Base-by-base conservation (phyloP, 2,888 invertebrate genomes). In the Ischnus inquisitorius region DNA sequence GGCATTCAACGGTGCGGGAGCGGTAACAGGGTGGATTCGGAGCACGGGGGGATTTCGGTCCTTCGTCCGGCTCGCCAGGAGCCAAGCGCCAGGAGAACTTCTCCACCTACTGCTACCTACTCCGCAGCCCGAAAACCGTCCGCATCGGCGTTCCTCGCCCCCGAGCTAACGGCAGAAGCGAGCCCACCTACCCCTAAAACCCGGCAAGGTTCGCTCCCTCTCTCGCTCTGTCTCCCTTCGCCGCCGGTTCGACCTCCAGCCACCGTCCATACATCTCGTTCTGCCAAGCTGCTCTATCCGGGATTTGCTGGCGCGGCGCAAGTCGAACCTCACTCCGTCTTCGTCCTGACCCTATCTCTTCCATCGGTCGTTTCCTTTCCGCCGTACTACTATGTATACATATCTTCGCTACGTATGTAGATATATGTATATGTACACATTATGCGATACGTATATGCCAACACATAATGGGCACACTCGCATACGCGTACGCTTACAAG, bases 241-340 rank as follows among this genome's bases (percentile, higher is more conserved):
- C 48, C 75, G 62, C 43, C 34, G 60, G 60, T 60, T 60, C 64
- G 64, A 75, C 75, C 75, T 75, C 75, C 64, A 64, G 57, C 81
- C 65, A 71, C 69, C 83, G 82, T 82, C 84, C 84, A 84, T 84
- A 86, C 77, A 84, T 84, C 86, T 86, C 84, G 79, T 80, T 79
- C 84, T 83, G 82, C 86, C 84, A 84, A 86, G 84, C 86, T 82
- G 84, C 84, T 86, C 85, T 84, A 86, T 86, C 86, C 82, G 82
- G 86, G 85, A 86, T 82, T 85, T 85, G 83, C 86, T 85, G 85
- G 79, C 85, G 82, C 74, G 85, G 84, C 86, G 84, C 79, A 75
- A 79, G 76, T 85, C 85, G 77, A 78, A 83, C 78, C 85, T 81
- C 78, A 72, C 83, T 83, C 83, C 75, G 83, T 85, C 85, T 84